These are phyloP conservation scores for Amphiduros pacificus DNA, from an alignment of 2,888 invertebrate species.

Conservation along the genomic window DNA sequence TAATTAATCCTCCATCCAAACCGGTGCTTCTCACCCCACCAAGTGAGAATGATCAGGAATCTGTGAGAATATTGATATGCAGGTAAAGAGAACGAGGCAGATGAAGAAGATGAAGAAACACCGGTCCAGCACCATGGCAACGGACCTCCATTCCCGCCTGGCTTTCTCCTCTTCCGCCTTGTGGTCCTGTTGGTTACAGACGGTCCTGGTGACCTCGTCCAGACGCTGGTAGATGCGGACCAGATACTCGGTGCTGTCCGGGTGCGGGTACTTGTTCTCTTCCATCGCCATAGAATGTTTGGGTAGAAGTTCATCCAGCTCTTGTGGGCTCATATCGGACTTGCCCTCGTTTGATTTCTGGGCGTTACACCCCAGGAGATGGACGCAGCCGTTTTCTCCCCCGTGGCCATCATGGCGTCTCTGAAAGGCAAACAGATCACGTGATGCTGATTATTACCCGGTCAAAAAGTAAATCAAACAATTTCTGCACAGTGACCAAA, in stretches of 20 bases:
- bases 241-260: neutral
- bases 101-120: constrained; percentile 16
- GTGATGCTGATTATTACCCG: no score
- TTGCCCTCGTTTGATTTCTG: constrained; percentile 3
- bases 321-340: neutral
- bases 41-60: no score
- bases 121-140: constrained; percentile 17
- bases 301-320: neutral
- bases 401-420: constrained; percentile 1
- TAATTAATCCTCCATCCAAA: no score
- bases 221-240: neutral
- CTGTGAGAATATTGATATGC: constrained; percentile 6
- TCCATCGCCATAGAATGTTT: constrained; percentile 1
- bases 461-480: no score
- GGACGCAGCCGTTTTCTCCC: constrained; percentile 6
- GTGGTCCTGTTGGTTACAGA: neutral
- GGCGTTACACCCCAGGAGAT: constrained; percentile 1
- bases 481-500: no score
- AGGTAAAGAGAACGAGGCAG: constrained; percentile 1
- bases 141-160: constrained; percentile 15
- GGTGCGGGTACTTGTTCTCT: neutral
- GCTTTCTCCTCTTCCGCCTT: neutral
- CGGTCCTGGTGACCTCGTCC: neutral
- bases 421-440: neutral
- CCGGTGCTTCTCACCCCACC: no score